Evolutionary conservation across 2,888 invertebrate species (phyloP), one percentile per base, ranked within the genome.

Genomic region (Camponotus fellah): DNA sequence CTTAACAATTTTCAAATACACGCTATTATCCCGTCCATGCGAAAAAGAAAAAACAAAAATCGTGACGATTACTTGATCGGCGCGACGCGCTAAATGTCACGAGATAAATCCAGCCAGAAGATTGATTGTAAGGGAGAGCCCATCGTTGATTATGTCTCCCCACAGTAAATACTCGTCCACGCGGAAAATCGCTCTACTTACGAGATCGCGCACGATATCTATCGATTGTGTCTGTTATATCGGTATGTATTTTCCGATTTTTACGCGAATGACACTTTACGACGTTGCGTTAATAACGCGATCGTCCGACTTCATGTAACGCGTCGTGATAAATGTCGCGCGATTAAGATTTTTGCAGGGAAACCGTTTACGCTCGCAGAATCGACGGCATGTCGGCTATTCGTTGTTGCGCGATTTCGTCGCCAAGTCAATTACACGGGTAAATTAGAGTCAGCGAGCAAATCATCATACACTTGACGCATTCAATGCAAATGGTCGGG

Each of bases 341-440:
- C 64, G 65, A 65, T 64, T 49, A 49, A 9, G 64, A 49, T 64
- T 75, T 75, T 75, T 65, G 34, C 65, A 14, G 6, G 21, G 46
- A 75, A 75, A 75, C 62, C 46, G 9, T 32, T 14, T 62, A 75
- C 64, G 65, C 21, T 75, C 46, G 37, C 37, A 46, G 46, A 6
- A 46, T 46, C 43, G 62, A 34, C 34, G 46, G 62, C 3, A 37
- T 65, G 64, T 75, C 62, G 46, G 46, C 62, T 34, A 21, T 49
- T 46, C 46, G 46, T 46, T 58, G 46, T 75, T 75, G 46, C 75
- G 65, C 46, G 62, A 75, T 62, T 60, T 74, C 60, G 74, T 75
- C 46, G 34, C 46, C 46, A 34, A 75, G 46, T 64, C 75, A 46
- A 75, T 75, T 75, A 75, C 75, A 75, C 34, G 75, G 75, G 10